Base-by-base conservation (phyloP, 1,140 invertebrate species). In the Homarus americanus region DNA sequence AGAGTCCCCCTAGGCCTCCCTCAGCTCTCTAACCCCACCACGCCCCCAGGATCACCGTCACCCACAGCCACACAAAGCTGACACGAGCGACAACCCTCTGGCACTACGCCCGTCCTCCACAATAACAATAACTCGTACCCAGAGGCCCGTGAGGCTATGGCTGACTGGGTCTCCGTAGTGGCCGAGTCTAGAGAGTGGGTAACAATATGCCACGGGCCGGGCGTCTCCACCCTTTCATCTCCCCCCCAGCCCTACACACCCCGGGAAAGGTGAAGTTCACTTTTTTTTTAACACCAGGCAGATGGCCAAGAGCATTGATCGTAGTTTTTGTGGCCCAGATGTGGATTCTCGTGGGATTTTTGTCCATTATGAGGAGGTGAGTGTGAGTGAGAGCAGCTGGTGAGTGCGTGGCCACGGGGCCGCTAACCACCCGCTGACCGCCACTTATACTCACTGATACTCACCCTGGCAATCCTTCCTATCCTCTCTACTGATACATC, bases 261-360 rank as follows among this genome's bases (percentile, higher is more conserved):
- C 34, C 41, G 63, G 36, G 44, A 69, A 72, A 84, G 82, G 82
- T 84, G 63, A 84, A 84, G 66, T 84, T 69, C 58, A 66, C 63
- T 84, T 84, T 83, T 82, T 69, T 83, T 83, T 69, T 63, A 69
- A 66, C 28, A 69, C 17, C 20, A 69, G 82, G 82, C 82, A 84
- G 82, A 84, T 84, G 82, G 82, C 41, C 66, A 72, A 69, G 82
- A 38, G 82, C 82, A 72, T 72, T 84, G 82, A 84, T 72, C 82
- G 69, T 40, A 72, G 80, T 41, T 84, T 84, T 84, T 84, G 82
- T 32, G 63, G 63, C 28, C 82, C 82, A 84, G 82, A 84, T 84
- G 82, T 84, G 82, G 66, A 84, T 72, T 84, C 82, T 84, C 58
- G 82, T 84, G 82, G 82, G 82, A 84, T 28, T 84, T 49, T 84